phyloP scores from a whole-genome alignment of 2,113 vertebrate species.

The Acanthochromis polyacanthus region DNA sequence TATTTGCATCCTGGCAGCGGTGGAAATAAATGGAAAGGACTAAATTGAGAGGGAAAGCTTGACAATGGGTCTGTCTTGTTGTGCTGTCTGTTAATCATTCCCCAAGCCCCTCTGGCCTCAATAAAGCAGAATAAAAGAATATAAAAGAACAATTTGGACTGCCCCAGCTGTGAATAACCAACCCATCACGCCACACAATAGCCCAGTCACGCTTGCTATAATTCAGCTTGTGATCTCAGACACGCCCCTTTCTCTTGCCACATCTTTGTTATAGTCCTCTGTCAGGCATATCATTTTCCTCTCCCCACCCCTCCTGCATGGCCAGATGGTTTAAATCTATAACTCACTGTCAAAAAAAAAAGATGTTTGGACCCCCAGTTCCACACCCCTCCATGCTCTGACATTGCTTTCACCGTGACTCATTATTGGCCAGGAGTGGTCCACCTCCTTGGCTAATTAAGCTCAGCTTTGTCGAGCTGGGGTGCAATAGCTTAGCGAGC shows the following conservation, averaged over 20 bases:
- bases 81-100: constrained; percentile 85
- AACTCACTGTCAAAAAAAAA: constrained; percentile 88
- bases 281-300: constrained; percentile 84
- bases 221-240: constrained; percentile 91
- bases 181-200: constrained; percentile 88
- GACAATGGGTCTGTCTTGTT: constrained; percentile 79
- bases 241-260: constrained; percentile 90
- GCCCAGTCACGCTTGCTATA: constrained; percentile 85
- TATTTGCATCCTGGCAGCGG: constrained; percentile 67
- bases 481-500: constrained; percentile 88
- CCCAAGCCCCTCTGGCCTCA: constrained; percentile 84
- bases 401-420: constrained; percentile 80
- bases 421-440: constrained; percentile 88
- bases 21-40: constrained; percentile 73
- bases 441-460: constrained; percentile 92
- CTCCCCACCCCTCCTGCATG: constrained; percentile 61
- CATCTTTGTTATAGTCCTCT: constrained; percentile 90
- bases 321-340: constrained; percentile 99
- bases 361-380: constrained; percentile 45
- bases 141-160: constrained; percentile 89
- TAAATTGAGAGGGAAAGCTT: constrained; percentile 81
- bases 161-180: constrained; percentile 87
- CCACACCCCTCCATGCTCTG: constrained; percentile 61
- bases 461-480: constrained; percentile 91
- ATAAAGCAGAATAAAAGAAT: constrained; percentile 87